Conservation (phyloP, 2,888 invertebrate genomes). For the Amaurobius ferox region DNA sequence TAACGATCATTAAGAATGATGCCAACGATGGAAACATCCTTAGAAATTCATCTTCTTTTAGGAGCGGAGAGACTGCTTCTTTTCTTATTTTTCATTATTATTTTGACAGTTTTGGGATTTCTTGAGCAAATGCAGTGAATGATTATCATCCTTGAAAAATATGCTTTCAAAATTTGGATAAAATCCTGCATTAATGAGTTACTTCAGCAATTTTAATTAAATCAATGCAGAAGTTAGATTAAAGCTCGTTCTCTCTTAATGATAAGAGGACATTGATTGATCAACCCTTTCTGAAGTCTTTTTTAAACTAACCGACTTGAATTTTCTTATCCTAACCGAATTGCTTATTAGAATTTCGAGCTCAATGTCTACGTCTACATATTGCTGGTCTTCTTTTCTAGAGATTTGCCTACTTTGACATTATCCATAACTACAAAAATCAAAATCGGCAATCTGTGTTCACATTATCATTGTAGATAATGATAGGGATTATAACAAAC, state of each 20-base stretch:
- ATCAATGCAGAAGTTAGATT: constrained; percentile 40
- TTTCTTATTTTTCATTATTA: constrained; percentile 6
- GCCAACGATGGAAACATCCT: constrained; percentile 33
- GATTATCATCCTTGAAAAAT: constrained; percentile 48
- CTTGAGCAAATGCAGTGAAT: constrained; percentile 45
- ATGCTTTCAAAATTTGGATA: constrained; percentile 57
- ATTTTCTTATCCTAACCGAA: no score
- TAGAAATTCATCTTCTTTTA: constrained; percentile 54
- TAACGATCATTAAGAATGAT: constrained; percentile 39
- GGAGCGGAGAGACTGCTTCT: constrained; percentile 2
- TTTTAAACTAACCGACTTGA: no score
- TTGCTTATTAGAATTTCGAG: no score
- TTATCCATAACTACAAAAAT: no score
- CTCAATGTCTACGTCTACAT: no score
- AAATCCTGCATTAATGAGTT: constrained; percentile 59
- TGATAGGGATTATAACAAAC: no score
- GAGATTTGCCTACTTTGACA: no score
- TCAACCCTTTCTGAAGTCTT: constrained; percentile 47
- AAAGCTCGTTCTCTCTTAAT: constrained; percentile 52
- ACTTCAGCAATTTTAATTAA: constrained; percentile 52
- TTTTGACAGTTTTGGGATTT: constrained; percentile 30
- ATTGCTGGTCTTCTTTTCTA: no score
- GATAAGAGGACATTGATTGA: constrained; percentile 61
- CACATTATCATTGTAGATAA: no score
- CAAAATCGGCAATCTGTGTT: no score